These are phyloP conservation scores for Aspidiotus destructor DNA, from an alignment of 2,888 invertebrate genomes.

Conservation along the genomic window DNA sequence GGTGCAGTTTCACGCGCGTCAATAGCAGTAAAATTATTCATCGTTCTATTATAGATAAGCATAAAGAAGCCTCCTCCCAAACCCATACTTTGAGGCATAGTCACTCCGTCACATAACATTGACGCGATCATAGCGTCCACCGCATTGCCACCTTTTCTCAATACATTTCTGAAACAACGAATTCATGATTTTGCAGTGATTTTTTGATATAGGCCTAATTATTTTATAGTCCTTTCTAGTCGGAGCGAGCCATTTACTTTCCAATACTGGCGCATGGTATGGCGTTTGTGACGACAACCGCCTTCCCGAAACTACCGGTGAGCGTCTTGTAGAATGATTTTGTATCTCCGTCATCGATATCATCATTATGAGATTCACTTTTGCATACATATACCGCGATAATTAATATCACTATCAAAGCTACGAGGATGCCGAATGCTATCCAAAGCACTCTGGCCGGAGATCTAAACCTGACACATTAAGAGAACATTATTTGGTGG, in stretches of 20 bases:
- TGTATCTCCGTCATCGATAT: no score
- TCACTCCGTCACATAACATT: constrained; percentile 43
- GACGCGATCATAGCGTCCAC: constrained; percentile 43
- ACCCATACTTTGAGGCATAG: constrained; percentile 43
- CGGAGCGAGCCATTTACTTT: neutral
- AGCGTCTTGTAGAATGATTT: no score
- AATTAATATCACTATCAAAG: no score
- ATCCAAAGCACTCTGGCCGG: no score
- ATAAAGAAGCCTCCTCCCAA: constrained; percentile 68
- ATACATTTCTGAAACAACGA: constrained; percentile 38
- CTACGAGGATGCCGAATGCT: no score
- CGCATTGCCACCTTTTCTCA: constrained; percentile 41
- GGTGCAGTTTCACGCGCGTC: constrained; percentile 71
- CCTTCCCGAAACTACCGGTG: constrained; percentile 8
- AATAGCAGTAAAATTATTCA: constrained; percentile 52
- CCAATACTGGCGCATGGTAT: constrained; percentile 18
- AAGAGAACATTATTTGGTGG: no score
- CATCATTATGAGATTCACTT: no score
- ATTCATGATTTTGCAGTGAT: no score
- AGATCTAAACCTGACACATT: no score
- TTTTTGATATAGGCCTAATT: no score
- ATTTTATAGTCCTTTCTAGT: no score
- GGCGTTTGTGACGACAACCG: constrained; percentile 25
- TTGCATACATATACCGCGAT: no score
- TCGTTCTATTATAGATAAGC: constrained; percentile 58